Percentiles rank a stretch among this genome's conserved stretches.
phyloP scores from a whole-genome alignment of 2,797 vertebrate genomes.

The Gallirallus australis region DNA sequence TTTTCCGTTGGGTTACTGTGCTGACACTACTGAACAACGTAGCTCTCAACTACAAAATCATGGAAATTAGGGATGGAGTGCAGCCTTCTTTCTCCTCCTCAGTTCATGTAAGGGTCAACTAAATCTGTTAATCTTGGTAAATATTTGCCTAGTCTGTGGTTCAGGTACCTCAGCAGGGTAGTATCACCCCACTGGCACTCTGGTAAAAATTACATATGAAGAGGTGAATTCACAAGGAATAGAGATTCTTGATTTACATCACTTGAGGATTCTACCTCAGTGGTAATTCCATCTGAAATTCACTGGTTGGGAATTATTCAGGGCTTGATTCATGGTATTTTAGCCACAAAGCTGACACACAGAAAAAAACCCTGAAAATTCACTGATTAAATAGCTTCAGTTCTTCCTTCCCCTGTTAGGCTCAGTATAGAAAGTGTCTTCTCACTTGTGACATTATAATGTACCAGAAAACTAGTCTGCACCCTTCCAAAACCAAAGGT shows the following conservation, averaged over 20 bases:
- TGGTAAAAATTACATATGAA: not conserved
- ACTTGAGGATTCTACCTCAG: not conserved
- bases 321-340: not conserved
- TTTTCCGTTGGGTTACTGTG: not conserved
- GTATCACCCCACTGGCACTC: not conserved
- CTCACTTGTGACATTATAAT: not conserved
- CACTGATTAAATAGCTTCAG: not conserved
- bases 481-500: constrained; percentile 5
- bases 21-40: not conserved
- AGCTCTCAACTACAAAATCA: not conserved
- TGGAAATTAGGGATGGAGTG: not conserved
- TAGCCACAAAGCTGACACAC: constrained; percentile 5
- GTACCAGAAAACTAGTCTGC: not conserved
- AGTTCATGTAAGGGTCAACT: not conserved
- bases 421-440: not conserved
- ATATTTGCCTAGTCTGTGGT: not conserved
- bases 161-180: not conserved
- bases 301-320: not conserved
- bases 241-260: not conserved
- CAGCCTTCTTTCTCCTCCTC: not conserved
- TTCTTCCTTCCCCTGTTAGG: not conserved
- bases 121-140: not conserved
- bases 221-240: not conserved
- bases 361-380: not conserved
- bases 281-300: not conserved